phyloP scores from a whole-genome alignment of 2,113 vertebrate genomes.

The Anhinga rufa region DNA sequence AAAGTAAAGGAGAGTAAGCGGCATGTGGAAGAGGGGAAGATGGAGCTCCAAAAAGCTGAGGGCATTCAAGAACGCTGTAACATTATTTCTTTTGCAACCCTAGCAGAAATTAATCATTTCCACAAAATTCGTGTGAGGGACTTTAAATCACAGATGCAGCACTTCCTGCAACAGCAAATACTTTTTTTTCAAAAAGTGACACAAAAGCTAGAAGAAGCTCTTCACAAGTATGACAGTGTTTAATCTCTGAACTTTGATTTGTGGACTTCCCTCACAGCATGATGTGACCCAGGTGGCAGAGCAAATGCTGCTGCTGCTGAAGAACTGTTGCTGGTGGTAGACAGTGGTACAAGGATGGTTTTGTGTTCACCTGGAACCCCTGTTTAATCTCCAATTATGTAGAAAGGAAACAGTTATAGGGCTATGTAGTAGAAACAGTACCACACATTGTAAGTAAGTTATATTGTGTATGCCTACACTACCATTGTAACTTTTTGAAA shows the following conservation, averaged over 20 bases:
- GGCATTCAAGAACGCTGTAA: slow-evolving; percentile 95
- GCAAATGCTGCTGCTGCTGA: slow-evolving; percentile 39
- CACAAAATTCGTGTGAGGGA: slow-evolving; percentile 94
- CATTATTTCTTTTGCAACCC: slow-evolving; percentile 96
- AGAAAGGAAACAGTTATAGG: slow-evolving; percentile 71
- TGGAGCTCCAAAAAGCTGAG: slow-evolving; percentile 89
- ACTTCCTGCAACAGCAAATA: slow-evolving; percentile 95
- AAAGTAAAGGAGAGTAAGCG: background rate
- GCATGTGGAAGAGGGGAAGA: slow-evolving; percentile 96
- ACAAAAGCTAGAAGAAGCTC: slow-evolving; percentile 92
- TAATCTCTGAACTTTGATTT: slow-evolving; percentile 67
- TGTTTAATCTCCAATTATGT: slow-evolving; percentile 51
- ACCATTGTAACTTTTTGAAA: slow-evolving; percentile 77
- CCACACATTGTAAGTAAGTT: slow-evolving; percentile 79
- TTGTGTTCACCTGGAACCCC: slow-evolving; percentile 47
- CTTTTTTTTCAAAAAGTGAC: slow-evolving; percentile 95
- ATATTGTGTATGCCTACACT: slow-evolving; percentile 80
- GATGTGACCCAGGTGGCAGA: background rate
- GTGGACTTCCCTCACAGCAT: background rate
- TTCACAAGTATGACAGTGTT: slow-evolving; percentile 91
- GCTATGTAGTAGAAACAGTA: slow-evolving; percentile 75
- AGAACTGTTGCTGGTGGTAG: slow-evolving; percentile 59
- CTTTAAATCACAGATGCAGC: slow-evolving; percentile 96
- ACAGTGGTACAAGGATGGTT: slow-evolving; percentile 62
- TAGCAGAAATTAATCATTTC: slow-evolving; percentile 98